Evolutionary conservation across 2,888 invertebrate genomes (phyloP).

Genomic region (Incurvaria masculella): DNA sequence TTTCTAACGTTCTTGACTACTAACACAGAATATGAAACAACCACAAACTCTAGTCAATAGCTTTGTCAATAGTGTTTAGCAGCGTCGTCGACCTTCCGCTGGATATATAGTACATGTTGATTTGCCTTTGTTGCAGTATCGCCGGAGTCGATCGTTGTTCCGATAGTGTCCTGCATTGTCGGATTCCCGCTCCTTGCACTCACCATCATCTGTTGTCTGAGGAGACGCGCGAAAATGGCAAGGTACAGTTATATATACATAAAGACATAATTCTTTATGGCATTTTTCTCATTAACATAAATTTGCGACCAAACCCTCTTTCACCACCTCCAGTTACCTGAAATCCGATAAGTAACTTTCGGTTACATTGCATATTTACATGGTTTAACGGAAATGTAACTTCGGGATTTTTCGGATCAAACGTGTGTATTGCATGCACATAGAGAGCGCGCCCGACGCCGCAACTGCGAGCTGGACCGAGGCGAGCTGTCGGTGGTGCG

Average conservation of each 20-base stretch:
- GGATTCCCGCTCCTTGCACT: conserved; percentile 85
- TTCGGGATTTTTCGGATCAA: too few species aligned
- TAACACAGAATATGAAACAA: too few species aligned
- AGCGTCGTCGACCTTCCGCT: not conserved
- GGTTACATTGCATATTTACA: too few species aligned
- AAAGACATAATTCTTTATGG: not conserved
- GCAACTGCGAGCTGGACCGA: conserved; percentile 79
- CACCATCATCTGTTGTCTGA: conserved; percentile 81
- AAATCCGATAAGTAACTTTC: too few species aligned
- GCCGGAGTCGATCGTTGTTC: conserved; percentile 84
- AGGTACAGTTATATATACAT: conserved; percentile 23
- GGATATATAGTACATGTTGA: not conserved
- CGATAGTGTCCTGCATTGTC: conserved; percentile 86
- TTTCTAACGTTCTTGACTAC: too few species aligned
- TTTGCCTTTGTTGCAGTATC: conserved; percentile 61
- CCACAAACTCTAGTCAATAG: too few species aligned
- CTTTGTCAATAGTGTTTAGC: too few species aligned
- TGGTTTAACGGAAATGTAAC: too few species aligned
- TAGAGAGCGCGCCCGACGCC: conserved; percentile 74
- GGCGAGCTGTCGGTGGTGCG: conserved; percentile 81
- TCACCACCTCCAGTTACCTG: too few species aligned
- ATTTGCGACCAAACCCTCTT: too few species aligned
- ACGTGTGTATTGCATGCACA: too few species aligned
- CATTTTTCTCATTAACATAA: too few species aligned
- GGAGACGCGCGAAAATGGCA: conserved; percentile 79